Evolutionary conservation across 1,140 invertebrate genomes (phyloP).

Genomic region (Drosophila pruinosa): DNA sequence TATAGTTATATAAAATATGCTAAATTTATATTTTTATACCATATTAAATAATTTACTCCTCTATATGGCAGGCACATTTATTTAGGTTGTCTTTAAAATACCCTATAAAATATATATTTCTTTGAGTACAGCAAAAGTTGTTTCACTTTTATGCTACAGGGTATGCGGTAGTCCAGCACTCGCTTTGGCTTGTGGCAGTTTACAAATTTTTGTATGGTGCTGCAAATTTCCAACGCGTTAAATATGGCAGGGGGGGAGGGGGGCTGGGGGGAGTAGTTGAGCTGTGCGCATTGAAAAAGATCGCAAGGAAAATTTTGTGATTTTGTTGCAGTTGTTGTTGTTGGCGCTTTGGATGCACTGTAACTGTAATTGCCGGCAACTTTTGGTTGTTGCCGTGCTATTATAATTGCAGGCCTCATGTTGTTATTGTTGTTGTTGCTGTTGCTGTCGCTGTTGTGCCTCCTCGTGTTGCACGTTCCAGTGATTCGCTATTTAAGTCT

Average conservation of each 20-base stretch:
- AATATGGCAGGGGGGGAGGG: neutral
- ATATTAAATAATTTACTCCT: too few relatives aligned
- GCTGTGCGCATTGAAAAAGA: constrained; percentile 6
- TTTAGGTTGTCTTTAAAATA: too few relatives aligned
- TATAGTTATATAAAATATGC: too few relatives aligned
- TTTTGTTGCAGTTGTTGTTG: constrained; percentile 10
- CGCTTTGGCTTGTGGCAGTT: neutral
- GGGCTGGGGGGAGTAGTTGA: neutral
- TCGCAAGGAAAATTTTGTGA: constrained; percentile 16
- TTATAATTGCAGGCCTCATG: constrained; percentile 28
- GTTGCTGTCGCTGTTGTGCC: neutral
- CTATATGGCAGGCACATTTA: too few relatives aligned
- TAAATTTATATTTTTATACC: too few relatives aligned
- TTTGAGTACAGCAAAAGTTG: too few relatives aligned
- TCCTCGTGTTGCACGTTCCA: constrained; percentile 41
- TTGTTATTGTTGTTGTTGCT: neutral
- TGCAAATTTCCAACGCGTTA: neutral
- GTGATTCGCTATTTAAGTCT: constrained; percentile 22
- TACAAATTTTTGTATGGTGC: neutral
- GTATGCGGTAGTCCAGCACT: neutral
- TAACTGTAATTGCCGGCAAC: too few relatives aligned
- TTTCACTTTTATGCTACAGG: neutral
- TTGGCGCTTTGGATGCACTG: too few relatives aligned
- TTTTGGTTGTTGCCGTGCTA: constrained; percentile 15
- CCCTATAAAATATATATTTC: too few relatives aligned